Conservation (phyloP, 2,797 vertebrate species). For the Eulemur mongoz region DNA sequence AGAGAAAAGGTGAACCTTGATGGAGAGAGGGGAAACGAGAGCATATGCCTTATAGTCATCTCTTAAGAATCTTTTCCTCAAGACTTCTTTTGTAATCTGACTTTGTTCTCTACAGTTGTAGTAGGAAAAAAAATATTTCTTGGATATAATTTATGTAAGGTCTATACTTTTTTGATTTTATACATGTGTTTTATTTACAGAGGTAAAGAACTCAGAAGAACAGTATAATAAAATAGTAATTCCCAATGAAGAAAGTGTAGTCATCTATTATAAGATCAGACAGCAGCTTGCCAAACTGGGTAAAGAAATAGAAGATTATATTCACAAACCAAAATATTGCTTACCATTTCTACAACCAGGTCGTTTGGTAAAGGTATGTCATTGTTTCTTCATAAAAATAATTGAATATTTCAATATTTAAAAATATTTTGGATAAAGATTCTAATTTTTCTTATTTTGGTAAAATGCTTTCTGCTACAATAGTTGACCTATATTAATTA, state of each 20-base stretch:
- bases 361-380: constrained; percentile 90
- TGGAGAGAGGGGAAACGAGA: neutral
- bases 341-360: constrained; percentile 97
- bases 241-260: constrained; percentile 95
- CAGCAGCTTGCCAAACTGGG: constrained; percentile 96
- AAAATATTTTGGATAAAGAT: constrained; percentile 18
- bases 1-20: neutral
- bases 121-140: neutral
- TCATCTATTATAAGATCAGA: constrained; percentile 97
- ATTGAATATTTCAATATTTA: neutral
- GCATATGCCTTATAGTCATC: neutral
- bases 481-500: neutral
- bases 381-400: neutral
- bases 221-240: constrained; percentile 95
- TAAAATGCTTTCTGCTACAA: neutral
- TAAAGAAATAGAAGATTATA: constrained; percentile 96
- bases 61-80: neutral
- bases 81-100: neutral
- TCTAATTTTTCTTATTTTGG: neutral
- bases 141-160: neutral
- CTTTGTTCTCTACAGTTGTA: neutral
- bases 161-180: neutral
- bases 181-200: constrained; percentile 83
- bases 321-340: constrained; percentile 97
- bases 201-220: constrained; percentile 93